Conservation (phyloP, 1,140 invertebrate genomes). For the Drosophila tropicalis region DNA sequence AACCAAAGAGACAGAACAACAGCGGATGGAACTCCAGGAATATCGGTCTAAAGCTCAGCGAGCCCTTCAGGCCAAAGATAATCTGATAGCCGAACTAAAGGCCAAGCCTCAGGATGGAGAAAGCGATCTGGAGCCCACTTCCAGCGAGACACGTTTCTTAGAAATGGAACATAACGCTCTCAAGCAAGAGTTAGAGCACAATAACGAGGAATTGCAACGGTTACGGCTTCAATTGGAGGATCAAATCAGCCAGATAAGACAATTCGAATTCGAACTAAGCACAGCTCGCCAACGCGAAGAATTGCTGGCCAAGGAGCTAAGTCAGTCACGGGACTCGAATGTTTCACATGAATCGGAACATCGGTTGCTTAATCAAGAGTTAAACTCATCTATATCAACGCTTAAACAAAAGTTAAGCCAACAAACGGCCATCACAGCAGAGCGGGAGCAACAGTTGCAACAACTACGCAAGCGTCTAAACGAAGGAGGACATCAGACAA, state of each 20-base stretch:
- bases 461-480: slow-evolving; percentile 58
- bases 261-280: slow-evolving; percentile 51
- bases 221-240: slow-evolving; percentile 63
- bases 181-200: slow-evolving; percentile 64
- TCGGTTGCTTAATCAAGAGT: slow-evolving; percentile 71
- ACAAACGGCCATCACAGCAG: slow-evolving; percentile 74
- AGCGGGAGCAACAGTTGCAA: slow-evolving; percentile 69
- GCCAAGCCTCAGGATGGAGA: slow-evolving; percentile 49
- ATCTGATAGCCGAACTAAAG: slow-evolving; percentile 87
- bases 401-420: slow-evolving; percentile 52
- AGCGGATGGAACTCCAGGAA: slow-evolving; percentile 87
- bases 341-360: slow-evolving; percentile 65
- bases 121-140: slow-evolving; percentile 23
- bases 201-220: slow-evolving; percentile 54
- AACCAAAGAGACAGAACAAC: slow-evolving; percentile 85
- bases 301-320: slow-evolving; percentile 56
- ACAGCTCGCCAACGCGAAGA: slow-evolving; percentile 54
- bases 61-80: slow-evolving; percentile 91
- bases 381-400: slow-evolving; percentile 37
- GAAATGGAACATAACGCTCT: slow-evolving; percentile 68
- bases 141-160: slow-evolving; percentile 61
- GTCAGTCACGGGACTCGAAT: slow-evolving; percentile 48
- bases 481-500: slow-evolving; percentile 40
- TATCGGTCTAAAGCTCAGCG: slow-evolving; percentile 89
- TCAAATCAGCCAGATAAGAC: slow-evolving; percentile 38